A percentile compares a stretch with the other conserved stretches of the same genome.
These are phyloP conservation scores for Bryconaethiops microstoma DNA, from an alignment of 2,797 vertebrate species.

Conservation along the genomic window DNA sequence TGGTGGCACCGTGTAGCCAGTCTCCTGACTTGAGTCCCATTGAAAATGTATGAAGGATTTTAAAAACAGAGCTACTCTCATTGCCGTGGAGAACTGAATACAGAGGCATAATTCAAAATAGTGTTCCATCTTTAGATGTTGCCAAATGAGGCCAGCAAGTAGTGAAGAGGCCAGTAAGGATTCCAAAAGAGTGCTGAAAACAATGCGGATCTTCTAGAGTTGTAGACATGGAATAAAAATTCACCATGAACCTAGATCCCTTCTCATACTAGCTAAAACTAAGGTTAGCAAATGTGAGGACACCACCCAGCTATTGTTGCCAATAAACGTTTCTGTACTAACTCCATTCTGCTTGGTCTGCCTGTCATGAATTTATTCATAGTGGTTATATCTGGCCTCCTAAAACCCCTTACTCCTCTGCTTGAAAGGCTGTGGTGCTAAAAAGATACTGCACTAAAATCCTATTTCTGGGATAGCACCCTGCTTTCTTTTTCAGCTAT, in stretches of 20 bases:
- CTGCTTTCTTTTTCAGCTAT: conserved; percentile 3
- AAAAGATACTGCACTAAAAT: background rate
- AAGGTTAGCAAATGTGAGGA: conserved; percentile 27
- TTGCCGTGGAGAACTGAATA: no score
- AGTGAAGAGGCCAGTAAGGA: no score
- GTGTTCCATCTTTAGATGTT: no score
- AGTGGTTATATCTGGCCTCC: conserved; percentile 35
- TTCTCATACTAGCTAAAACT: conserved; percentile 2
- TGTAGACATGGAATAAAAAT: background rate
- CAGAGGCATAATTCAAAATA: no score
- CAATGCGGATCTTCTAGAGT: background rate
- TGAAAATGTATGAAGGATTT: no score
- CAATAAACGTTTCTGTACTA: conserved; percentile 26
- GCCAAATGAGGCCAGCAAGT: no score
- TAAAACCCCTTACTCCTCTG: conserved; percentile 28
- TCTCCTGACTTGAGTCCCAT: no score
- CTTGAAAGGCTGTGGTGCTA: conserved; percentile 30
- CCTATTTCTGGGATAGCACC: conserved; percentile 8
- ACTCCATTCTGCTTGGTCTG: conserved; percentile 36
- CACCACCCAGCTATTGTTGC: conserved; percentile 28
- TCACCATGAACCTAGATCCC: background rate
- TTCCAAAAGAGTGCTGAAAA: background rate
- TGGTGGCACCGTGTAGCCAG: no score
- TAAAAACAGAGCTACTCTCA: no score
- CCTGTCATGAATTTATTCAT: conserved; percentile 22